Percentiles rank a stretch among this genome's conserved stretches.
Evolutionary conservation across 2,888 invertebrate genomes (phyloP).

Genomic region (Gari tellinella): DNA sequence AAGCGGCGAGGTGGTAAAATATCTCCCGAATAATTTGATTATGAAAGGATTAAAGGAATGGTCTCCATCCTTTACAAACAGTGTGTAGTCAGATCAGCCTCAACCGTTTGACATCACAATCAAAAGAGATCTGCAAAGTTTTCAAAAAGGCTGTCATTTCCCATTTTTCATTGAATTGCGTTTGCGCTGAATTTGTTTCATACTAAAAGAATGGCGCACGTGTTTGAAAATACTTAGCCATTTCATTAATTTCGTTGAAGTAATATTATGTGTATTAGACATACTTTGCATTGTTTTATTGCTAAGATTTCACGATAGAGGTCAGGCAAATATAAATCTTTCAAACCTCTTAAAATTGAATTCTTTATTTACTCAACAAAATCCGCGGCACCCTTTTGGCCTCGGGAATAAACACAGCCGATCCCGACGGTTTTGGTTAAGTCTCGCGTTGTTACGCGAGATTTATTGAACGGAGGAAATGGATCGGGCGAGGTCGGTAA

Average conservation of each 20-base stretch:
- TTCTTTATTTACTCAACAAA: constrained; percentile 59
- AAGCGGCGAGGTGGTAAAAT: no score
- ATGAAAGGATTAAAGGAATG: no score
- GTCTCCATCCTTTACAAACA: no score
- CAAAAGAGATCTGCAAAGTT: no score
- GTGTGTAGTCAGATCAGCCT: no score
- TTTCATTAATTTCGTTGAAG: background rate
- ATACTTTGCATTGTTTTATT: constrained; percentile 56
- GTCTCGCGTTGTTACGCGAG: constrained; percentile 36
- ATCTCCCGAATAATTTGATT: no score
- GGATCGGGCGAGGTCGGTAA: constrained; percentile 46
- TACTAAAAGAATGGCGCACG: no score
- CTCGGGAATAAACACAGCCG: constrained; percentile 40
- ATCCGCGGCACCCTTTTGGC: constrained; percentile 37
- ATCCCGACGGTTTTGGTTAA: constrained; percentile 22
- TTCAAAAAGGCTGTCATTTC: no score
- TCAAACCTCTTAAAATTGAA: constrained; percentile 62
- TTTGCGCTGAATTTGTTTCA: no score
- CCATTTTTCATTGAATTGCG: no score
- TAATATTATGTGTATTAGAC: constrained; percentile 1
- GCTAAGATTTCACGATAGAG: constrained; percentile 28
- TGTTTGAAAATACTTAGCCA: background rate
- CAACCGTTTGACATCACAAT: no score
- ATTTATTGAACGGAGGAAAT: constrained; percentile 50
- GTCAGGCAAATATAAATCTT: constrained; percentile 51